Evolutionary conservation across 2,888 invertebrate species (phyloP).

Genomic region (Nephrotoma guestfalica): DNA sequence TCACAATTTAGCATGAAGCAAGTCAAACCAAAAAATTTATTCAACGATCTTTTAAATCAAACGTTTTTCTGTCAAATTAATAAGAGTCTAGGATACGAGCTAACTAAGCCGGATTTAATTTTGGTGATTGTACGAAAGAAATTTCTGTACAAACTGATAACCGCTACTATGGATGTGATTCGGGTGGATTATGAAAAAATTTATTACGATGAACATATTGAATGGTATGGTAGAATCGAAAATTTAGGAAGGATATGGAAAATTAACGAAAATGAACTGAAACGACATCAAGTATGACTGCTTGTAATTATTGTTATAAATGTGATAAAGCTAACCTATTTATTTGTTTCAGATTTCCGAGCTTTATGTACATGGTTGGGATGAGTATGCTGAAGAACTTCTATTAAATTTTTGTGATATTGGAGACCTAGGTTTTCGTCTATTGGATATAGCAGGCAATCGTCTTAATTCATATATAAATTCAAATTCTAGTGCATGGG

Average conservation of each 20-base stretch:
- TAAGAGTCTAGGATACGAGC: constrained; percentile 39
- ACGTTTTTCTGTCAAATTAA: constrained; percentile 33
- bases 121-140: constrained; percentile 51
- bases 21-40: constrained; percentile 56
- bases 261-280: constrained; percentile 54
- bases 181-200: constrained; percentile 40
- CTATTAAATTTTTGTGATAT: constrained; percentile 51
- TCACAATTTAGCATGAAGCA: constrained; percentile 62
- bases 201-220: constrained; percentile 36
- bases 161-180: constrained; percentile 58
- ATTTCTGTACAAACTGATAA: constrained; percentile 58
- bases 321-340: background rate
- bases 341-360: constrained; percentile 37
- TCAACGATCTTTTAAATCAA: constrained; percentile 53
- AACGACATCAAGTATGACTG: constrained; percentile 53
- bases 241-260: constrained; percentile 63
- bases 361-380: constrained; percentile 47
- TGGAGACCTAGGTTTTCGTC: constrained; percentile 50
- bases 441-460: constrained; percentile 69
- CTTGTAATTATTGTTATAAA: background rate
- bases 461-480: constrained; percentile 53
- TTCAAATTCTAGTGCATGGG: constrained; percentile 42
- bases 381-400: constrained; percentile 44
- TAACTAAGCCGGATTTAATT: constrained; percentile 51
- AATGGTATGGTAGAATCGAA: constrained; percentile 60